Conservation (phyloP, 2,113 vertebrate genomes). For the Paedocypris sp. region DNA sequence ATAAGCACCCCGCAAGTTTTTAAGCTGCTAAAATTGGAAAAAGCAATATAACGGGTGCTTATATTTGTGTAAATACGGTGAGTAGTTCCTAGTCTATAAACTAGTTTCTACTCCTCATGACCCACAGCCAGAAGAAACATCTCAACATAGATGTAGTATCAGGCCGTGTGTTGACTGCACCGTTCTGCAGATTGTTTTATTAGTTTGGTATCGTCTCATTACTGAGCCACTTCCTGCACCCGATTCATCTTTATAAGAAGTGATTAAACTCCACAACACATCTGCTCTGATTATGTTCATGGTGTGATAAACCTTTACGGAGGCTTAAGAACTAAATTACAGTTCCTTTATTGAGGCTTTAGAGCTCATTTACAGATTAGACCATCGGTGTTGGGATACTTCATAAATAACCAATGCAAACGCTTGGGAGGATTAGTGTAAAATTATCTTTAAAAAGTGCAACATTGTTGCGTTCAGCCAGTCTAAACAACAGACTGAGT, state of each 20-base stretch:
- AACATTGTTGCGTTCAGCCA: background rate
- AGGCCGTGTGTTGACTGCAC: too few relatives aligned
- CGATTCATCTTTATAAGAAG: background rate
- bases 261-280: conserved; percentile 16
- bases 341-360: conserved; percentile 7
- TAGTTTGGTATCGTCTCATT: too few relatives aligned
- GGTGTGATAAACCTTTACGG: conserved; percentile 12
- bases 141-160: too few relatives aligned
- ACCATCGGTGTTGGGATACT: background rate
- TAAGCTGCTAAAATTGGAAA: too few relatives aligned
- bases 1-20: too few relatives aligned
- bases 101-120: too few relatives aligned
- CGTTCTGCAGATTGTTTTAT: too few relatives aligned
- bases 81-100: too few relatives aligned
- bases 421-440: background rate
- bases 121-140: too few relatives aligned
- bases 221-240: background rate
- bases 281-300: conserved; percentile 18
- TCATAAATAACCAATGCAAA: background rate
- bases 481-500: conserved; percentile 1
- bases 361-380: conserved; percentile 15
- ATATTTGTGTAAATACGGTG: too few relatives aligned
- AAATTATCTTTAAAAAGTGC: background rate
- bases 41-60: too few relatives aligned
- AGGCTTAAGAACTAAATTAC: conserved; percentile 1